Base-by-base conservation (phyloP, 2,888 invertebrate genomes). In the Yponomeuta malinellus region DNA sequence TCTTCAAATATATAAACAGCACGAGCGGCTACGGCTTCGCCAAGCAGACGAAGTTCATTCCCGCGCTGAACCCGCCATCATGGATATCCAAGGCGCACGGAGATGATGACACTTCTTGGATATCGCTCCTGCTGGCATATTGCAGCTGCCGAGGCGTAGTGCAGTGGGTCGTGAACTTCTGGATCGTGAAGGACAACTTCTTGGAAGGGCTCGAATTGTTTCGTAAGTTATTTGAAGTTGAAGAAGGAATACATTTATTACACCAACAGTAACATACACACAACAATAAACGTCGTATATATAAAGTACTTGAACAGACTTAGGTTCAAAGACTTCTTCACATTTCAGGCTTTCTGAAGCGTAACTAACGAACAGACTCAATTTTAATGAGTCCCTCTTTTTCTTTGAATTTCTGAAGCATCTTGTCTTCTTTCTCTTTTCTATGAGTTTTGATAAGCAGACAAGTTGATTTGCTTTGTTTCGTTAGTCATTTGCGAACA, bases 121-220 rank as follows among this genome's bases (percentile, higher is more conserved):
- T 89, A n/a, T 75, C 88, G 0, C 75, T 90, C 3, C 72, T 87
- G 2, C 74, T 90, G 71, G 88, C 88, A 0, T 91, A 84, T 75
- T 48, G 74, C 72, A 89, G 89, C 77, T 73, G 83, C 70, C 75
- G 90, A 12, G 90, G 86, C 1, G 71, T 89, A 1, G 86, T 90
- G 10, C 86, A 83, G 71, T 90, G 89, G 89, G 59, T 90, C 23
- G 43, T 88, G 69, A 92, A 92, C 78, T 87, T 85, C 70, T 91
- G 91, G 90, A 75, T 90, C 12, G 77, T 90, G 0, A 86, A 89
- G 71, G 91, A 92, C 72, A 88, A 85, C 72, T 90, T 85, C 72
- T 81, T 76, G 43, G 82, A 82, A 37, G 87, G 90, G 0, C 67
- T 85, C 6, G 75, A 72, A 0, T 70, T 72, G 12, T 84, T 81